phyloP scores from a whole-genome alignment of 1,140 invertebrate species.

The Diabrotica undecimpunctata region DNA sequence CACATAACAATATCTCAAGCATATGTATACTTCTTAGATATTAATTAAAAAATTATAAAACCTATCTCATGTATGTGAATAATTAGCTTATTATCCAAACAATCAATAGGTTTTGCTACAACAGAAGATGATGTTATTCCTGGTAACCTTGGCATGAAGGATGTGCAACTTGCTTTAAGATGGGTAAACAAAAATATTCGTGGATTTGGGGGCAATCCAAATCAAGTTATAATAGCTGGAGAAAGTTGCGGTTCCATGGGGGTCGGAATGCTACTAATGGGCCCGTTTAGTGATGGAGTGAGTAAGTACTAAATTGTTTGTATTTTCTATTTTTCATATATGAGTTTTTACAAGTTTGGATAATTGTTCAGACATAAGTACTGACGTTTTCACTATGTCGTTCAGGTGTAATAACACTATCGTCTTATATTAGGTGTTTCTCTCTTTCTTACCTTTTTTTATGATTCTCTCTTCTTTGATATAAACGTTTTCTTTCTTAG shows the following conservation, averaged over 20 bases:
- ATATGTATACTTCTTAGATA: too few species aligned
- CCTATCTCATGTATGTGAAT: too few species aligned
- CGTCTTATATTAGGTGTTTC: too few species aligned
- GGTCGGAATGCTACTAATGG: neutral
- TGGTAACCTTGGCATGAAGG: conserved; percentile 34
- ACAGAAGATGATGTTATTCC: conserved; percentile 11
- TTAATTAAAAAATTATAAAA: neutral
- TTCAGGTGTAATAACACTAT: too few species aligned
- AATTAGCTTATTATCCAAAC: too few species aligned
- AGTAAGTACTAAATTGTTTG: neutral
- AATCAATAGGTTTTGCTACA: conserved; percentile 1
- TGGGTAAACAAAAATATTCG: conserved; percentile 35
- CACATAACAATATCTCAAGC: too few species aligned
- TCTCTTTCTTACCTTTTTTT: too few species aligned
- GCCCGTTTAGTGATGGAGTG: neutral
- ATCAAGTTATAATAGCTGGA: conserved; percentile 54
- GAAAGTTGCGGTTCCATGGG: neutral
- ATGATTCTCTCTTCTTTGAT: too few species aligned
- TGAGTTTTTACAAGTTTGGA: neutral
- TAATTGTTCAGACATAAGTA: neutral
- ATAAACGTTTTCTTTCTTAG: too few species aligned
- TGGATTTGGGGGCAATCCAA: conserved; percentile 31
- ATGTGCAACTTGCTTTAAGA: conserved; percentile 30
- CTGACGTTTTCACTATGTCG: too few species aligned
- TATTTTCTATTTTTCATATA: neutral